Percentiles rank a stretch among this genome's conserved stretches.
Conservation (phyloP, 92 coral and sea anemone species). For the Parazoanthus atlanticus region DNA sequence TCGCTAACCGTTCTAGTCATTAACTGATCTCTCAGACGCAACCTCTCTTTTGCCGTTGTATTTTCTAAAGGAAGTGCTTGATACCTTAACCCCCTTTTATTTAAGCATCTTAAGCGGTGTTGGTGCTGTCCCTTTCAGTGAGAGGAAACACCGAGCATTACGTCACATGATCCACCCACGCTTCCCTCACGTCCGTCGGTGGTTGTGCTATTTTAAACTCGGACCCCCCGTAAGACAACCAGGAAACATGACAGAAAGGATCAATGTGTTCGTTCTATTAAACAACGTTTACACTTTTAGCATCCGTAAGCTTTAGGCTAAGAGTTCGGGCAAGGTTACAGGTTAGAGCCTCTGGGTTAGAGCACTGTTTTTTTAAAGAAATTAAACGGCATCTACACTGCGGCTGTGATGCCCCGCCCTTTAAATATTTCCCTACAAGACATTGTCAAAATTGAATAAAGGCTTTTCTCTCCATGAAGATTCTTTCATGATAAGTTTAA, state of each 20-base stretch:
- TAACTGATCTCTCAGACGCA: slow-evolving; percentile 2
- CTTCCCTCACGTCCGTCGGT: not conserved
- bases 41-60: not conserved
- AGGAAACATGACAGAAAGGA: not conserved
- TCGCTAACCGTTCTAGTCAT: not conserved
- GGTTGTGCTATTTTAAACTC: slow-evolving; percentile 12
- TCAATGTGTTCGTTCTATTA: not conserved
- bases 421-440: not conserved
- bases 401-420: too few species aligned
- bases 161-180: slow-evolving; percentile 19
- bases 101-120: slow-evolving; percentile 12
- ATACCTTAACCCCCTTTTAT: not conserved
- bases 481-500: not conserved
- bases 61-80: not conserved
- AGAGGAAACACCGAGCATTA: slow-evolving; percentile 1
- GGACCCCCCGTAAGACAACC: slow-evolving; percentile 20
- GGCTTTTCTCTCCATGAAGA: not conserved
- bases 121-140: not conserved
- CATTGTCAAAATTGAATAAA: not conserved
- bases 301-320: not conserved
- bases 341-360: too few species aligned
- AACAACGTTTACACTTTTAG: not conserved
- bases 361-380: too few species aligned
- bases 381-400: too few species aligned
- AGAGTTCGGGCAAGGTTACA: not conserved